Base-by-base conservation (phyloP, 2,113 vertebrate genomes). In the Chiloscyllium plagiosum region DNA sequence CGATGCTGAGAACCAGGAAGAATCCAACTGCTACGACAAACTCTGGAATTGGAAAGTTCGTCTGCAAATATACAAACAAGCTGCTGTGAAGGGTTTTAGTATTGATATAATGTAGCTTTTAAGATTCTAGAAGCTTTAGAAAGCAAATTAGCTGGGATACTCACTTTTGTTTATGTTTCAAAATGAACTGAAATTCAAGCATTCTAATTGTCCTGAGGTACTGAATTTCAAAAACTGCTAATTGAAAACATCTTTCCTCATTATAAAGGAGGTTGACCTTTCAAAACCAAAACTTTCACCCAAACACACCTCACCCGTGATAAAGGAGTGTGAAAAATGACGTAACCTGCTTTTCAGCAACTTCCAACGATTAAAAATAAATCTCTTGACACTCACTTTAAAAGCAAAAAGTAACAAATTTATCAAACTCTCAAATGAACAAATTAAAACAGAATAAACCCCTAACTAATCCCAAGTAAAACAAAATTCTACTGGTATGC, bases 1-100 rank as follows among this genome's bases (percentile, higher is more conserved):
- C 98, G 95, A 99, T n/a, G 15, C 99, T 97, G 96, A 99, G 98
- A 96, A 99, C 98, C 0, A 96, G 96, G 97, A 99, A 98, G 97
- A 99, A 99, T 96, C 98, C 98, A 0, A 97, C 96, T 1, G 98
- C 98, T 95, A 99, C 98, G 97, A 98, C 96, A 96, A 99, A 98
- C 96, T 99, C 98, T 47, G 98, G 97, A 1, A 98, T 96, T 10
- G 98, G 98, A 95, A 98, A 98, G 94, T 96, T 96, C 70, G 95
- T 96, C 97, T 98, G 95, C 2, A 22, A 95, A 76, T 66, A 24
- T n/a, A 94, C 20, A 85, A 85, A 83, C 61, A 17, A 72, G n/a
- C 37, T 83, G n/a, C 72, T 29, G n/a, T 83, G 37, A 83, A 83
- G 15, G n/a, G 78, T n/a, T 37, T 33, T 76, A 76, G 10, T 76